Evolutionary conservation across 2,797 vertebrate species (phyloP).

Genomic region (Myiotriccus ornatus): DNA sequence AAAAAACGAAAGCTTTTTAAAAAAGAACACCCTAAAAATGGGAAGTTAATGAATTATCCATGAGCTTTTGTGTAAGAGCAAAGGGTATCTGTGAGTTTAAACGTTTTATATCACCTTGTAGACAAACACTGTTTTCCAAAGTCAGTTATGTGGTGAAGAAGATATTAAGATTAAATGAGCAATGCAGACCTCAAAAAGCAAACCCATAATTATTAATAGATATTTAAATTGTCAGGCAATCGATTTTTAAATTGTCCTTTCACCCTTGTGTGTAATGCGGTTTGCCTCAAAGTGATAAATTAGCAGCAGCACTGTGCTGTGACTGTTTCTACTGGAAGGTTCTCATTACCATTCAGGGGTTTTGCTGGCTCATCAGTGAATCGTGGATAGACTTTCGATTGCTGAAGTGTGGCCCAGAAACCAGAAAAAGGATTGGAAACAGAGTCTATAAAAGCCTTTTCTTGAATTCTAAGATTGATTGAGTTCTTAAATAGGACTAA

Average conservation of each 20-base stretch:
- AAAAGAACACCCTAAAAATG: neutral
- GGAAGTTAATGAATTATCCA: neutral
- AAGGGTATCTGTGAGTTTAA: neutral
- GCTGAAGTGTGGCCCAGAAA: constrained; percentile 26
- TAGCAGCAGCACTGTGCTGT: constrained; percentile 8
- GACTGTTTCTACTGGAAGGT: constrained; percentile 25
- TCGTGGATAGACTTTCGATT: constrained; percentile 14
- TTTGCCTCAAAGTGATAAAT: constrained; percentile 42
- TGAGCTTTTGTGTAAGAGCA: neutral
- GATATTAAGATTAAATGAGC: constrained; percentile 30
- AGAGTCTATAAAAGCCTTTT: constrained; percentile 8
- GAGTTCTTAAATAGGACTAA: neutral
- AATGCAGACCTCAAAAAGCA: constrained; percentile 20
- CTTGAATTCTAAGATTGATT: neutral
- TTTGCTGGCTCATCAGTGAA: constrained; percentile 49
- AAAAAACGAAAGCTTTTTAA: neutral
- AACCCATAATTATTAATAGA: constrained; percentile 37
- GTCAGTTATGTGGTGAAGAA: neutral
- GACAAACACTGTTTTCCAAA: neutral
- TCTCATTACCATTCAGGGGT: constrained; percentile 51
- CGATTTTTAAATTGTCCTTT: constrained; percentile 54
- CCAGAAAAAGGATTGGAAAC: neutral
- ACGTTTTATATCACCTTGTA: neutral
- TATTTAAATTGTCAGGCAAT: constrained; percentile 48
- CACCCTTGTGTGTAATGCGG: neutral